Evolutionary conservation across 2,797 vertebrate genomes (phyloP), one percentile per base, ranked within the genome.

Genomic region (Brotula barbata): DNA sequence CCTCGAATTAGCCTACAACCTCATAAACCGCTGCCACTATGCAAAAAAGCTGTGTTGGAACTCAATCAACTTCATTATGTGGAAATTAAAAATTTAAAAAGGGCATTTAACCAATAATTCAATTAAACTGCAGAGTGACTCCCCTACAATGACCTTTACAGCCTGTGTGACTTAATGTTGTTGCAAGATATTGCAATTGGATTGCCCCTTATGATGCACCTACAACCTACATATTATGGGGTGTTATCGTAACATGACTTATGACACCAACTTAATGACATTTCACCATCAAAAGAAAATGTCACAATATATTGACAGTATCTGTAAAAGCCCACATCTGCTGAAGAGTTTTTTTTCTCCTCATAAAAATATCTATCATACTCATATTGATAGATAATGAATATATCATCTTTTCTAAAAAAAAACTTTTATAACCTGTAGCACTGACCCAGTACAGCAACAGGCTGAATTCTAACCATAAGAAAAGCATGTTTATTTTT

Each of bases 31-130:
- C 4, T 16, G 22, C 10, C 21, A 11, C 42, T 31, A 5, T 52
- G 23, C 48, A 39, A 56, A 58, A 57, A 23, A 13, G 23, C n/a
- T 33, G 40, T 37, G 50, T 3, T 69, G 64, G 61, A 61, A 40
- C 20, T 37, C 28, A 45, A 39, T 74, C 31, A 56, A 51, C 60
- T 56, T 58, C 40, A 72, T 73, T 75, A 54, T 54, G 55, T 39
- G 25, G 17, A 44, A 40, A 64, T 77, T 50, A 39, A 64, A 71
- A 64, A 43, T 49, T 70, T 12, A 59, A 53, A 75, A 77, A 64
- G 58, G 55, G 20, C 49, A 68, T 41, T 28, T 63, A 48, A 13
- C 19, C 20, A 46, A 65, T 63, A 56, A 71, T 19, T 71, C 59
- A 39, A 7, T 9, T 55, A 42, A 67, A 71, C 17, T 40, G 10